Evolutionary conservation across 2,113 vertebrate species (phyloP).

Genomic region (Grus americana): DNA sequence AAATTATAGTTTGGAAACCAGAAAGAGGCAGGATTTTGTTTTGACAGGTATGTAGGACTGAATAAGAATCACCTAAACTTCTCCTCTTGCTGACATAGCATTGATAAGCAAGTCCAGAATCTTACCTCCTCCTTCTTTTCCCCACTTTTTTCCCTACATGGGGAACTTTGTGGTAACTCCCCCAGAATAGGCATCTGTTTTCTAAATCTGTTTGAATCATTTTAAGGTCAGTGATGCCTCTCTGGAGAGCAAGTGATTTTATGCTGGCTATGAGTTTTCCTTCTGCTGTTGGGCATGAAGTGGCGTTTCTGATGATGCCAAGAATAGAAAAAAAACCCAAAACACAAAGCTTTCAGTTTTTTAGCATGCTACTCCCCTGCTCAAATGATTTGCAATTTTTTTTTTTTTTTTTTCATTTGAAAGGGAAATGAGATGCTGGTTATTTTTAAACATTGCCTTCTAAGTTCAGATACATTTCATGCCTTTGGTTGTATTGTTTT

Average conservation of each 20-base stretch:
- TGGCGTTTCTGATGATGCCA: neutral
- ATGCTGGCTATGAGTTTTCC: neutral
- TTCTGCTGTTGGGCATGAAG: neutral
- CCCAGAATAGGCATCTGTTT: neutral
- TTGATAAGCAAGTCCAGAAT: neutral
- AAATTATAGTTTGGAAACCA: neutral
- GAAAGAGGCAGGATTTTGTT: neutral
- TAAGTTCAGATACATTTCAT: neutral
- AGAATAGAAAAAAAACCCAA: neutral
- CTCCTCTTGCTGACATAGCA: neutral
- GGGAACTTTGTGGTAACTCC: neutral
- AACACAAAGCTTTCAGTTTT: neutral
- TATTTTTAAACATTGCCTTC: constrained; percentile 6
- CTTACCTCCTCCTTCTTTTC: neutral
- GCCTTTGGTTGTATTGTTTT: neutral
- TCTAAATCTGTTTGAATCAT: neutral
- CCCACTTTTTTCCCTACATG: neutral
- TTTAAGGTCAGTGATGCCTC: neutral
- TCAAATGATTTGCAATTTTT: neutral
- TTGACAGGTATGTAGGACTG: neutral
- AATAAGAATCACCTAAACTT: neutral
- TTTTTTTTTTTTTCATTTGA: neutral
- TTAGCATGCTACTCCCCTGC: neutral
- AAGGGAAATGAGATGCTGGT: neutral
- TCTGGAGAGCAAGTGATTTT: neutral